These are phyloP conservation scores for Drosophila pseudotakahashii DNA, from an alignment of 2,888 invertebrate genomes.

Conservation along the genomic window DNA sequence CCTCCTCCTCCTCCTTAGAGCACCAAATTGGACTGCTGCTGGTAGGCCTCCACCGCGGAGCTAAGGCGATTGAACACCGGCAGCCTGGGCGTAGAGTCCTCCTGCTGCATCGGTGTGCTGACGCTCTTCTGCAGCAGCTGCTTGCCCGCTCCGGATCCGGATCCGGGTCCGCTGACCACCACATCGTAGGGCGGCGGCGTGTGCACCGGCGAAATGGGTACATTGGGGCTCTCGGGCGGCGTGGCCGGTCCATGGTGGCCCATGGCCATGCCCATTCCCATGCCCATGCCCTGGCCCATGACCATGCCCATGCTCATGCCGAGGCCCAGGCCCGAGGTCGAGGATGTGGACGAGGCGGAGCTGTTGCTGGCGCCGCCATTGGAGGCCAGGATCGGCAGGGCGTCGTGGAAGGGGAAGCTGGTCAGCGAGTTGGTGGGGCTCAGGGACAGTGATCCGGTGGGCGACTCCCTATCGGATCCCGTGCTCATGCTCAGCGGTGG, in stretches of 20 bases:
- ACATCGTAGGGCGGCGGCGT: constrained; percentile 81
- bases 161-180: not conserved
- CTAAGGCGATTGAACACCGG: constrained; percentile 92
- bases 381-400: constrained; percentile 56
- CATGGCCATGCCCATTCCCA: constrained; percentile 30
- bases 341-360: constrained; percentile 63
- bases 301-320: constrained; percentile 49
- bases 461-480: constrained; percentile 85
- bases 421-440: constrained; percentile 84
- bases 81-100: constrained; percentile 86
- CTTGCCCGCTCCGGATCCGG: constrained; percentile 38
- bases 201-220: constrained; percentile 82
- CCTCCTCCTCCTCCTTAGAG: constrained; percentile 72
- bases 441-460: constrained; percentile 83
- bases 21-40: constrained; percentile 75
- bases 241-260: constrained; percentile 64
- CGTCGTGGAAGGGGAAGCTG: constrained; percentile 83
- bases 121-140: constrained; percentile 79
- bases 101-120: constrained; percentile 67
- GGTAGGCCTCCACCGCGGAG: constrained; percentile 84
- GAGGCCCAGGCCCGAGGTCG: constrained; percentile 53
- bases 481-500: constrained; percentile 85
- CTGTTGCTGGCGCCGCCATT: constrained; percentile 8
- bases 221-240: constrained; percentile 83
- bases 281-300: constrained; percentile 13